phyloP scores from a whole-genome alignment of 1,140 invertebrate species.

The Drosophila sulfurigaster region DNA sequence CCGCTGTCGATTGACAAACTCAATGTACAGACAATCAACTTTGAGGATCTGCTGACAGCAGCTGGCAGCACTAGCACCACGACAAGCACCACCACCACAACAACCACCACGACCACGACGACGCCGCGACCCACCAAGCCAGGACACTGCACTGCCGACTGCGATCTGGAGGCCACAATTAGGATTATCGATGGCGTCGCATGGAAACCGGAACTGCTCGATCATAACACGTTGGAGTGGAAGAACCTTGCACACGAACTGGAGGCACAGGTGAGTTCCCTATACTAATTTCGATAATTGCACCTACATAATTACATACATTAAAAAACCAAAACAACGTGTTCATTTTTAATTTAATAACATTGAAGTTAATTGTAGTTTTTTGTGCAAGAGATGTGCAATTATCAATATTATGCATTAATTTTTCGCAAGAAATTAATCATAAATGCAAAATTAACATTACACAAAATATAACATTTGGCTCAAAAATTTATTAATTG shows the following conservation, averaged over 20 bases:
- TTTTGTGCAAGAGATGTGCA: too few species aligned
- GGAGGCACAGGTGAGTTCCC: constrained; percentile 88
- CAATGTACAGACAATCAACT: constrained; percentile 88
- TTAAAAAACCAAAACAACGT: too few species aligned
- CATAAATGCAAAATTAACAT: too few species aligned
- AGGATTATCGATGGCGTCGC: constrained; percentile 91
- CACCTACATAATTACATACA: too few species aligned
- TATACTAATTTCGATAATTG: too few species aligned
- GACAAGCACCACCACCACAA: constrained; percentile 88
- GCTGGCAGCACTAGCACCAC: constrained; percentile 83
- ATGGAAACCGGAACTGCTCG: constrained; percentile 94
- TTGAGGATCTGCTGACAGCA: constrained; percentile 72
- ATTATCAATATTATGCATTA: too few species aligned
- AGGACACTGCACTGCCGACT: constrained; percentile 91
- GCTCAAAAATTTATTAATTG: background rate
- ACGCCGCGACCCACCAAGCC: constrained; percentile 91
- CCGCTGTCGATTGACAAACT: constrained; percentile 93
- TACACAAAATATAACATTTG: too few species aligned
- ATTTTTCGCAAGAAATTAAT: too few species aligned
- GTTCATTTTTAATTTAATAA: too few species aligned
- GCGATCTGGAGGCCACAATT: constrained; percentile 93
- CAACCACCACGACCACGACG: constrained; percentile 91
- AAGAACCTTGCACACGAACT: constrained; percentile 92
- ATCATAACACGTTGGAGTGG: constrained; percentile 94
- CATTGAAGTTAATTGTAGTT: too few species aligned